Evolutionary conservation across 2,797 vertebrate species (phyloP).

Genomic region (Sus cebifrons): DNA sequence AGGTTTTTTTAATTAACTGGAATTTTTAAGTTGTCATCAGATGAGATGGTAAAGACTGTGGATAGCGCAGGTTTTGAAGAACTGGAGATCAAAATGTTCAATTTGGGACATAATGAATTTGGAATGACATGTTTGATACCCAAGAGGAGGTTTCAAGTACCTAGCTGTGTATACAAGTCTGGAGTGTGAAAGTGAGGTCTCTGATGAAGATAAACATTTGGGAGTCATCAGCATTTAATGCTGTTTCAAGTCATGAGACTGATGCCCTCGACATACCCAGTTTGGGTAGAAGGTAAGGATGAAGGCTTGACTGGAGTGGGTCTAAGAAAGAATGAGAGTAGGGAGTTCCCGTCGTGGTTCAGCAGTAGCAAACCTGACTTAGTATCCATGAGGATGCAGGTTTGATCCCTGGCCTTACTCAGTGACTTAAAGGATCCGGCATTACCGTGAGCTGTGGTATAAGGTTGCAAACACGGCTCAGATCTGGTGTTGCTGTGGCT

Average conservation of each 20-base stretch:
- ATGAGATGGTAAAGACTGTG: neutral
- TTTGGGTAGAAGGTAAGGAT: neutral
- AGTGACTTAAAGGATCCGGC: too few species aligned
- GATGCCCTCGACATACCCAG: neutral
- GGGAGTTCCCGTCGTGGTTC: too few species aligned
- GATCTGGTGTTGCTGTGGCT: too few species aligned
- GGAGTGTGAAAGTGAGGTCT: neutral
- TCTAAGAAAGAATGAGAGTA: neutral
- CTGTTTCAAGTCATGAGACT: conserved; percentile 26
- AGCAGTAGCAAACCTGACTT: too few species aligned
- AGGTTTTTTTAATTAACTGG: neutral
- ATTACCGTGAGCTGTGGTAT: too few species aligned
- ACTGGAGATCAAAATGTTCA: neutral
- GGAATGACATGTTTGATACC: conserved; percentile 17
- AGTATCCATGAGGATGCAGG: too few species aligned
- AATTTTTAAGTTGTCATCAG: conserved; percentile 42
- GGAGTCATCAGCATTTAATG: conserved; percentile 8
- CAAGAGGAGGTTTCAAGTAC: neutral
- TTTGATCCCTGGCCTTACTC: too few species aligned
- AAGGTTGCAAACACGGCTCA: too few species aligned
- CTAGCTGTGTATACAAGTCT: neutral
- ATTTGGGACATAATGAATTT: conserved; percentile 22
- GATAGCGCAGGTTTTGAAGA: neutral
- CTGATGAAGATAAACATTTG: neutral
- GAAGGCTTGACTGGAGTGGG: neutral